Evolutionary conservation across 2,888 invertebrate genomes (phyloP).

Genomic region (Schizotus pectinicornis): DNA sequence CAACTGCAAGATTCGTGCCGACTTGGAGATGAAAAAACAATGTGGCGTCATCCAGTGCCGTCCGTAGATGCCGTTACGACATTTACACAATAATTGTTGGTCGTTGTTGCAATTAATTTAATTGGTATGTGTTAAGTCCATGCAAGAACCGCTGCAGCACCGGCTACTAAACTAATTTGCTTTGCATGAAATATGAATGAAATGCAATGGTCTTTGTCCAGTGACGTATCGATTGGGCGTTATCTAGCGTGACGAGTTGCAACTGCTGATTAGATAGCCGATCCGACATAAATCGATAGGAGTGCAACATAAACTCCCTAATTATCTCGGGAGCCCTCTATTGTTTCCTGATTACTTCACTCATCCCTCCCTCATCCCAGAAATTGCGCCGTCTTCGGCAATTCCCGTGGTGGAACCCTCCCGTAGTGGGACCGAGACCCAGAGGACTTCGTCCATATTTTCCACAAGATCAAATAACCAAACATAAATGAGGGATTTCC

Average conservation of each 20-base stretch:
- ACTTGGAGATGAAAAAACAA: too few relatives aligned
- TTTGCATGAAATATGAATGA: constrained; percentile 7
- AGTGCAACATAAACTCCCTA: constrained; percentile 20
- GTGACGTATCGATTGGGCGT: constrained; percentile 31
- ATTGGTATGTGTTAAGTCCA: too few relatives aligned
- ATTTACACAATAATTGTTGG: too few relatives aligned
- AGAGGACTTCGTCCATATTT: constrained; percentile 4
- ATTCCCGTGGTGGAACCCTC: not conserved
- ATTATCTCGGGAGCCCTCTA: constrained; percentile 12
- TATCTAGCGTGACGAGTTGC: constrained; percentile 33
- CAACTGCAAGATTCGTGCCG: too few relatives aligned
- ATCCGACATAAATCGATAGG: constrained; percentile 29
- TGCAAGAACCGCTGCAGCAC: too few relatives aligned
- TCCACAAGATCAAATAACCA: not conserved
- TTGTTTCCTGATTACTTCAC: constrained; percentile 12
- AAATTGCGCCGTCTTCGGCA: constrained; percentile 2
- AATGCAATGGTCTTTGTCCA: constrained; percentile 28
- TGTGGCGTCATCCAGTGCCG: too few relatives aligned
- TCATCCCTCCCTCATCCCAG: not conserved
- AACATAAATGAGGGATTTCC: too few relatives aligned
- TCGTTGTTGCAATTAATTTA: too few relatives aligned
- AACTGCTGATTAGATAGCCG: constrained; percentile 30
- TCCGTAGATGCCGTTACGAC: too few relatives aligned
- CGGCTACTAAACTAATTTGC: not conserved
- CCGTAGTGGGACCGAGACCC: too few relatives aligned